Evolutionary conservation across 37 sponge, comb jelly and placozoan species (phyloP).

Genomic region (Aplysina aerophoba): DNA sequence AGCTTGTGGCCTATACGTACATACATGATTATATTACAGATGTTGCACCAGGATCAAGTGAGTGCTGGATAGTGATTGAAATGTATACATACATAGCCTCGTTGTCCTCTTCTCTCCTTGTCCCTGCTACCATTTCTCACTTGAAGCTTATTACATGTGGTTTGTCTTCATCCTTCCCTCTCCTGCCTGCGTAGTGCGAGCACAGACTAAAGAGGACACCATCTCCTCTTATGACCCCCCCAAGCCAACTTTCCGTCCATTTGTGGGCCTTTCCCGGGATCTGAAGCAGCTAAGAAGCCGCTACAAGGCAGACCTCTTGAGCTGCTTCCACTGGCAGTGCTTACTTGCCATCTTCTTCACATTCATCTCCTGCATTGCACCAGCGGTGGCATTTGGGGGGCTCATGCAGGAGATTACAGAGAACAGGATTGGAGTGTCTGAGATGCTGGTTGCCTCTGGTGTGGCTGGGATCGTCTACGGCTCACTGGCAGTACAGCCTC

Average conservation of each 20-base stretch:
- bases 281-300: constrained; percentile 43
- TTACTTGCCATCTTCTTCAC: constrained; percentile 64
- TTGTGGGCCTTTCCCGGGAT: constrained; percentile 47
- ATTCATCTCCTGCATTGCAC: constrained; percentile 76
- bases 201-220: background rate
- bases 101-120: no score
- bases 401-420: constrained; percentile 73
- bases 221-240: constrained; percentile 31
- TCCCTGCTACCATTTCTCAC: no score
- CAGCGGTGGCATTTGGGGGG: constrained; percentile 88
- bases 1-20: no score
- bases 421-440: constrained; percentile 69
- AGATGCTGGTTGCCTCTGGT: constrained; percentile 73
- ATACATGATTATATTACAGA: no score
- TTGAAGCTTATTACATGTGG: no score
- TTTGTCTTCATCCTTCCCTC: background rate
- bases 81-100: no score
- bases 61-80: no score
- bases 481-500: constrained; percentile 70
- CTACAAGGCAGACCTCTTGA: constrained; percentile 69
- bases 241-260: constrained; percentile 33
- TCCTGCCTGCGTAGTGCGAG: background rate
- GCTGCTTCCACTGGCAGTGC: constrained; percentile 62
- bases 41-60: no score
- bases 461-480: constrained; percentile 59